Percentiles rank a stretch among this genome's conserved stretches.
Conservation (phyloP, 2,113 vertebrate species). For the Anas platyrhynchos region DNA sequence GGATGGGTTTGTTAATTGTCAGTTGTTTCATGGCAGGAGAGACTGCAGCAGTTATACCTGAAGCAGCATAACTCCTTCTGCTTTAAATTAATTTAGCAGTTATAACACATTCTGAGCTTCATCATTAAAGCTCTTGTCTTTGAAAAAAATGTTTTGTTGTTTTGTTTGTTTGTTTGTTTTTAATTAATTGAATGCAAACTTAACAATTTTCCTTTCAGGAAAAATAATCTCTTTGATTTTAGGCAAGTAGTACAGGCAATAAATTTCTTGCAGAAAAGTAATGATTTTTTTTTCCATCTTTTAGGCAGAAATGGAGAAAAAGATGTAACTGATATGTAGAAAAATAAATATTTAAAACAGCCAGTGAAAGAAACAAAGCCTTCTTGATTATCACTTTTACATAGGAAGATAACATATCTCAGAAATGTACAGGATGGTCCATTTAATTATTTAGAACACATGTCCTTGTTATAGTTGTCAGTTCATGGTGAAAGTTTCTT, state of each 20-base stretch:
- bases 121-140: not conserved
- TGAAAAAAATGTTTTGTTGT: not conserved
- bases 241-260: not conserved
- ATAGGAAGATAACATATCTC: not conserved
- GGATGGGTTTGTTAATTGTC: not conserved
- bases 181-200: not conserved
- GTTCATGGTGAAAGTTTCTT: not conserved
- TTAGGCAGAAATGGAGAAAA: not conserved
- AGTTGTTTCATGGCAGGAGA: not conserved
- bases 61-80: not conserved
- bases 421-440: not conserved
- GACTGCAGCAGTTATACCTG: not conserved
- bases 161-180: not conserved
- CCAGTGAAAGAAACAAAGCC: rapidly evolving
- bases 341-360: not conserved
- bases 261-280: not conserved
- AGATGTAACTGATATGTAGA: not conserved
- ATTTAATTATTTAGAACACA: not conserved
- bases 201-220: not conserved
- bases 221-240: not conserved
- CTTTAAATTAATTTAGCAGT: not conserved
- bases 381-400: not conserved
- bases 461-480: not conserved
- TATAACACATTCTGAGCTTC: not conserved
- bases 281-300: not conserved